Conservation (phyloP, 2,888 invertebrate species). For the Lydus trimaculatus region DNA sequence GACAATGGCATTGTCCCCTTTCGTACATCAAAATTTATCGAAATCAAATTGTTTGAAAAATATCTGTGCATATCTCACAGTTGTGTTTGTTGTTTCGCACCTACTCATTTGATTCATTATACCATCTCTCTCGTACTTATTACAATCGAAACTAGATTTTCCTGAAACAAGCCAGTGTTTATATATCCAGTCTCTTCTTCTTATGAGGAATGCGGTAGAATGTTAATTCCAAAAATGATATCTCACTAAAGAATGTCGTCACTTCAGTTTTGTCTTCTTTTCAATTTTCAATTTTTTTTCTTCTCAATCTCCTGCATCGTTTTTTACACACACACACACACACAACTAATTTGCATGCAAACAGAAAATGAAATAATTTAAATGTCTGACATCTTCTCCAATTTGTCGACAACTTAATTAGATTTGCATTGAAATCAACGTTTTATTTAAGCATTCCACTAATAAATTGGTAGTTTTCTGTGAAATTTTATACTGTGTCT, state of each 20-base stretch:
- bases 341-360: background rate
- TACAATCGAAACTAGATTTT: background rate
- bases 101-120: background rate
- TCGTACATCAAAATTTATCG: too few relatives aligned
- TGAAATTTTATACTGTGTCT: background rate
- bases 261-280: background rate
- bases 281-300: background rate
- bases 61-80: too few relatives aligned
- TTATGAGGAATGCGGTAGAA: slow-evolving; percentile 13
- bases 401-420: slow-evolving; percentile 3
- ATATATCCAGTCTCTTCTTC: background rate
- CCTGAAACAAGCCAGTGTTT: background rate
- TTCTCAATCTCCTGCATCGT: background rate
- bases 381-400: background rate
- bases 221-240: slow-evolving; percentile 17
- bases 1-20: background rate
- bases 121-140: background rate
- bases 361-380: background rate
- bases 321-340: too few relatives aligned
- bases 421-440: background rate
- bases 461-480: background rate
- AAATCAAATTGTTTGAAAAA: too few relatives aligned
- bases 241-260: slow-evolving; percentile 15
- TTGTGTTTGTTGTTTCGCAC: too few relatives aligned
- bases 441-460: background rate